Base-by-base conservation (phyloP, 1,140 invertebrate genomes). In the Dysdera silvatica region DNA sequence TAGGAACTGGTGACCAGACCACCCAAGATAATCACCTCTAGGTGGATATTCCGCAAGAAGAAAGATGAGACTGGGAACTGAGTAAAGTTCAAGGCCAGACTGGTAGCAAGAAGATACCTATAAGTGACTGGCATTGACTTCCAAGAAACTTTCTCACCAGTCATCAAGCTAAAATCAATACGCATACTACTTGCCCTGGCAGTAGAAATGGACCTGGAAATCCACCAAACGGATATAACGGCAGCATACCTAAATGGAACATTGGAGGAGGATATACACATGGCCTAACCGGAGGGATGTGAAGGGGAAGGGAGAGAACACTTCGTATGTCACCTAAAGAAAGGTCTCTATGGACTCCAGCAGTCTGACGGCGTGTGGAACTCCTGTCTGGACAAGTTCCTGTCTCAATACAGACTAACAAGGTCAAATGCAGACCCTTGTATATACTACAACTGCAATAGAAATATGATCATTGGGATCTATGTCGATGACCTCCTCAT, bases 271-370 rank as follows among this genome's bases (percentile, higher is more conserved):
- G 70, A 68, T 29, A 73, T 80, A 0, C 79, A 71, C 55, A 75
- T 79, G 70, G 33, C 64, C 60, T 56, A 74, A 53, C 77, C 79
- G 45, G 68, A 77, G 67, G 74, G 75, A 24, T 77, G 70, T 49
- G 61, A 72, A 37, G 37, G 52, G 28, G 2, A 26, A 43, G 55
- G 26, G 7, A 43, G 66, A 69, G 32, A 26, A 48, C 20, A 68
- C 71, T 32, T 33, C 67, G 55, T 66, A 61, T 23, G 61, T 37
- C 26, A 53, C 67, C 57, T 80, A 14, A 72, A 70, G 24, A 77
- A 74, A 64, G 71, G 71, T 16, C 26, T 80, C 5, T 80, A 79
- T 65, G 75, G 76, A 2, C 57, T 79, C 16, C 75, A 77, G 60
- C 76, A 81, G 66, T 71, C 74, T 18, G 71, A 74, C 20, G 62